A percentile compares a stretch with the other conserved stretches of the same genome.
Conservation (phyloP, 64 coral and sea anemone species). For the Montipora sp. region DNA sequence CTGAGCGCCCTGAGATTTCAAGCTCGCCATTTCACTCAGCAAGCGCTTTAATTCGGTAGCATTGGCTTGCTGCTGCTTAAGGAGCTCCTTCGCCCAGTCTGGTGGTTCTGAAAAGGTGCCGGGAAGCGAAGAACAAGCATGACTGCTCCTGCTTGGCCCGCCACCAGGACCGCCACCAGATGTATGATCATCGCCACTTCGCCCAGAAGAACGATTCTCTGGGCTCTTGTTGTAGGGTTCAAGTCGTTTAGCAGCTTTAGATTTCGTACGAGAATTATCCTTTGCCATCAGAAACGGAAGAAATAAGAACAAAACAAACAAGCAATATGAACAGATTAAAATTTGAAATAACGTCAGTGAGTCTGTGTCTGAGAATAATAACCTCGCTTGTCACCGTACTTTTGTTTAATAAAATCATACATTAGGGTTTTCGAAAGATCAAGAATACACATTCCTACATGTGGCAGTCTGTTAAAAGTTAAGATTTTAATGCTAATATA, state of each 20-base stretch:
- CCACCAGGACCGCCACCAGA: neutral
- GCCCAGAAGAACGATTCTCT: neutral
- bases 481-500: too few relatives aligned
- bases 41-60: neutral
- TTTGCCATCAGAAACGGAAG: conserved; percentile 4
- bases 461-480: too few relatives aligned
- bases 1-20: neutral
- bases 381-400: too few relatives aligned
- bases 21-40: neutral
- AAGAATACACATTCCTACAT: too few relatives aligned
- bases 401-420: too few relatives aligned
- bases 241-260: neutral
- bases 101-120: neutral
- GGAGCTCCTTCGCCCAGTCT: conserved; percentile 4
- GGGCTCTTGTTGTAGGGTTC: neutral
- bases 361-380: too few relatives aligned
- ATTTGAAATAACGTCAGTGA: neutral
- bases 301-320: neutral
- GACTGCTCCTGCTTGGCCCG: neutral
- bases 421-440: too few relatives aligned
- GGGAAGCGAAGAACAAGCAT: neutral
- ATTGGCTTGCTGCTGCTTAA: conserved; percentile 1
- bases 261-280: neutral
- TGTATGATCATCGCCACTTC: neutral
- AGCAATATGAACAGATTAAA: neutral